Evolutionary conservation across 2,113 vertebrate genomes (phyloP), one percentile per base, ranked within the genome.

Genomic region (Arenaria interpres): DNA sequence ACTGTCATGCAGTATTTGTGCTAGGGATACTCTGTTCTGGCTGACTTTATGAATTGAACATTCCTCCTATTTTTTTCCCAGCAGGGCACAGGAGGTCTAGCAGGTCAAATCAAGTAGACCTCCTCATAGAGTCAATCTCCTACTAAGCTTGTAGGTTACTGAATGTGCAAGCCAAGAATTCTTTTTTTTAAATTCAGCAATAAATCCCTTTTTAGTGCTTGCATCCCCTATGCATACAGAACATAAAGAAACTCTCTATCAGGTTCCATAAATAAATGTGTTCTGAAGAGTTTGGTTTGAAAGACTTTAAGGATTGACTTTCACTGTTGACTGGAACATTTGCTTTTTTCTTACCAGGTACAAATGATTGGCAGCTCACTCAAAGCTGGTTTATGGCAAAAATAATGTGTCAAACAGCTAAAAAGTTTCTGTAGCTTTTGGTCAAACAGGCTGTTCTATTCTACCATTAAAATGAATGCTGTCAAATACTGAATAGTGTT

Each of bases 401-500:
- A 63, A 88, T 54, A 62, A 93, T 32, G 21, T 89, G 78, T 91
- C 79, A 97, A 78, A 94, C 46, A 96, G 23, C 89, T 94, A 32
- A 64, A 96, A 94, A 50, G 14, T 91, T 95, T 96, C 78, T 85
- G 73, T 87, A 92, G 91, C 64, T 83, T 93, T 97, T 96, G 82
- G 74, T 88, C 88, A 97, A 96, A 80, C 63, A 88, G 46, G 39
- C 51, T 85, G 62, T 91, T 88, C 33, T 92, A 45, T 95, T 97
- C 80, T 92, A 60, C 73, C 86, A 96, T 95, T 72, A 94, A 97
- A 93, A 91, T 39, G 59, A 96, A 81, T 84, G 45, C 95, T 90
- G 95, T 95, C 93, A 97, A 95, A 76, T 54, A 69, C 41, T 92
- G 79, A 93, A 73, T 53, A 94, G 90, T 90, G 88, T 96, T 97